These are phyloP conservation scores for Ammodytes dubius DNA, from an alignment of 2,113 vertebrate genomes.

Conservation along the genomic window DNA sequence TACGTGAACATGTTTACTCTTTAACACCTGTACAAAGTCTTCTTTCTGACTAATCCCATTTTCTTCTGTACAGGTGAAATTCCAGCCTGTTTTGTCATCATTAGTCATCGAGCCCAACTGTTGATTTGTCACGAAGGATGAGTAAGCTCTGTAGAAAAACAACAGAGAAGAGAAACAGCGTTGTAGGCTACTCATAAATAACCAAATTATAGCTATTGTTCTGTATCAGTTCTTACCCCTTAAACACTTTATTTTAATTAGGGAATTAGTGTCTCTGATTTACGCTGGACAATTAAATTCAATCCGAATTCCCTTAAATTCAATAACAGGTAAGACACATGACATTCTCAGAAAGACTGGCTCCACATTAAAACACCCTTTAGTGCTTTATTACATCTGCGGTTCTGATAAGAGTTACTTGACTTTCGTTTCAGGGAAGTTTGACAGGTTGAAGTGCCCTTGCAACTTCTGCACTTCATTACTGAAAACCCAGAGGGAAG, in stretches of 20 bases:
- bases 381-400: constrained; percentile 55
- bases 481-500: constrained; percentile 9
- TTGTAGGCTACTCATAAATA: neutral
- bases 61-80: constrained; percentile 64
- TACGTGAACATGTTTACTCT: constrained; percentile 40
- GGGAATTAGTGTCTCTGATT: neutral
- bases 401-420: constrained; percentile 61
- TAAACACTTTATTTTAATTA: neutral
- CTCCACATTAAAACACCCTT: neutral
- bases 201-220: neutral
- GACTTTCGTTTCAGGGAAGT: constrained; percentile 33
- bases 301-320: constrained; percentile 2
- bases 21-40: constrained; percentile 29
- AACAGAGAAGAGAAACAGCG: constrained; percentile 22
- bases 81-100: constrained; percentile 49
- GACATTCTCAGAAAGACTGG: constrained; percentile 34
- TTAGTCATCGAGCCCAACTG: constrained; percentile 65
- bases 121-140: constrained; percentile 47
- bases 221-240: neutral
- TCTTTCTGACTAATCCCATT: constrained; percentile 58
- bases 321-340: constrained; percentile 13
- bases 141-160: constrained; percentile 41
- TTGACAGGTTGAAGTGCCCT: constrained; percentile 23
- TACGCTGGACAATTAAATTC: neutral
- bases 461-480: constrained; percentile 7